These are phyloP conservation scores for Dryobotodes eremita DNA, from an alignment of 2,888 invertebrate genomes.

Conservation along the genomic window DNA sequence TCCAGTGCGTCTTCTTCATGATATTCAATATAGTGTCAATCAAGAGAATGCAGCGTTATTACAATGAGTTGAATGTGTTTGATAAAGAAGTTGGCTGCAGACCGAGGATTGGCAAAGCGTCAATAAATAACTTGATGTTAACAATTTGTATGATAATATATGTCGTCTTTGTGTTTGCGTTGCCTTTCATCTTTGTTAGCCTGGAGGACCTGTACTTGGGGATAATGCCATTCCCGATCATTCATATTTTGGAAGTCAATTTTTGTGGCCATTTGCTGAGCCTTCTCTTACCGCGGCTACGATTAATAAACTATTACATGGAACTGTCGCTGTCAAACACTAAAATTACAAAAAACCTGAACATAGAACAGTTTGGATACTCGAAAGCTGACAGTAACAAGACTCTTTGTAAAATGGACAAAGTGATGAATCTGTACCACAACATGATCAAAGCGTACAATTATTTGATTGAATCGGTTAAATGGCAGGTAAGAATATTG, in stretches of 20 bases:
- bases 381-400: constrained; percentile 62
- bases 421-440: constrained; percentile 79
- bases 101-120: constrained; percentile 69
- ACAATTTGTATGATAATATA: constrained; percentile 64
- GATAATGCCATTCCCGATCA: constrained; percentile 64
- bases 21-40: constrained; percentile 69
- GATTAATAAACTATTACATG: constrained; percentile 77
- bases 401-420: constrained; percentile 73
- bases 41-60: constrained; percentile 72
- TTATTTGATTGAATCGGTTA: constrained; percentile 78
- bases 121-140: constrained; percentile 69
- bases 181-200: constrained; percentile 46
- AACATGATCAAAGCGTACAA: constrained; percentile 77
- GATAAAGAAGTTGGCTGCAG: constrained; percentile 74
- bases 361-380: constrained; percentile 67
- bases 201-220: constrained; percentile 27
- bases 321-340: constrained; percentile 70
- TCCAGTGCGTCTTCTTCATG: constrained; percentile 64
- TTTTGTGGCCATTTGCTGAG: constrained; percentile 79
- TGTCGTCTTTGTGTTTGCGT: constrained; percentile 42
- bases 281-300: constrained; percentile 76
- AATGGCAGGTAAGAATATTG: constrained; percentile 80
- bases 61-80: constrained; percentile 74
- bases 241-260: constrained; percentile 73
- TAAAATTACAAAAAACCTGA: constrained; percentile 57